A percentile compares a stretch with the other conserved stretches of the same genome.
Evolutionary conservation across 2,888 invertebrate genomes (phyloP).

Genomic region (Helobdella robusta): DNA sequence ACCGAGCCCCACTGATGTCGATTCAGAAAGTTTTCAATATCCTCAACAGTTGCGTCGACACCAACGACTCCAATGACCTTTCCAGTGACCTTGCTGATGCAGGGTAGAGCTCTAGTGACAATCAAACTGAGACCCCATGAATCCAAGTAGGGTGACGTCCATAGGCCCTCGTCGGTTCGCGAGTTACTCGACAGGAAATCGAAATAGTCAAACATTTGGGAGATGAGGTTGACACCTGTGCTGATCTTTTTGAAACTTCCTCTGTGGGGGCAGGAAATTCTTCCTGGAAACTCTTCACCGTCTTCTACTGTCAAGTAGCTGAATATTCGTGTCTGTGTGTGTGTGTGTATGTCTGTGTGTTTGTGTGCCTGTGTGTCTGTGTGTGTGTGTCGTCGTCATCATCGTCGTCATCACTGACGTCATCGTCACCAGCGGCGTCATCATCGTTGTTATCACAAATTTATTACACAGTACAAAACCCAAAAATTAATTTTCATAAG

Average conservation of each 20-base stretch:
- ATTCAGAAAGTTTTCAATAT: slow-evolving; percentile 49
- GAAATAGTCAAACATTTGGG: slow-evolving; percentile 50
- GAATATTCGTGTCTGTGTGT: slow-evolving; percentile 45
- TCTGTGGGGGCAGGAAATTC: slow-evolving; percentile 44
- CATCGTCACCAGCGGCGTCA: too few species aligned
- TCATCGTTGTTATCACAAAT: too few species aligned
- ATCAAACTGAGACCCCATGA: slow-evolving; percentile 50
- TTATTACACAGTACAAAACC: too few species aligned
- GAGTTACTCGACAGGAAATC: slow-evolving; percentile 48
- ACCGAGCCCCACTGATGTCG: slow-evolving; percentile 51
- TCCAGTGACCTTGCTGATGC: slow-evolving; percentile 43
- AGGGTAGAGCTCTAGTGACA: slow-evolving; percentile 50
- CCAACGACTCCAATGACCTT: slow-evolving; percentile 50
- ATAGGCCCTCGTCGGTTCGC: slow-evolving; percentile 44
- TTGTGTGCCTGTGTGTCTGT: too few species aligned
- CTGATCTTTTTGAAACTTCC: slow-evolving; percentile 47
- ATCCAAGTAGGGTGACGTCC: slow-evolving; percentile 51
- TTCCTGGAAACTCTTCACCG: slow-evolving; percentile 49
- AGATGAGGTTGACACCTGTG: slow-evolving; percentile 49
- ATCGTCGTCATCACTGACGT: too few species aligned
- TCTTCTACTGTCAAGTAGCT: slow-evolving; percentile 50
- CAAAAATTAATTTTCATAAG: too few species aligned
- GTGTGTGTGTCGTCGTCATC: too few species aligned
- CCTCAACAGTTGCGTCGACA: slow-evolving; percentile 50
- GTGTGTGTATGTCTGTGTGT: too few species aligned